Evolutionary conservation across 1,140 invertebrate species (phyloP), one percentile per base, ranked within the genome.

Genomic region (Papilio polytes): DNA sequence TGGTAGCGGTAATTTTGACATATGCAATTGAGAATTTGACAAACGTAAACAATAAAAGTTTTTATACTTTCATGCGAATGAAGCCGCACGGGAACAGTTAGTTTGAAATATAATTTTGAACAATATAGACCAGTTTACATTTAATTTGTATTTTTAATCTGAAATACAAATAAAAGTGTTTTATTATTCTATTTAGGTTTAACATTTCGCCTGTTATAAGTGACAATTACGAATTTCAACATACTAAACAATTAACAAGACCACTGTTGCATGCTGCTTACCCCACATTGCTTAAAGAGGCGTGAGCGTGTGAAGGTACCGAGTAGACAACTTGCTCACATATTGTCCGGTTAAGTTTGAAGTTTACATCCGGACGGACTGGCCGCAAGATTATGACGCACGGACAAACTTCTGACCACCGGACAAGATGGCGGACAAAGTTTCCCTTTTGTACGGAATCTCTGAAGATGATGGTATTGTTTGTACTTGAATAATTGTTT

Each of bases 321-420:
- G 48, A 46, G n/a, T n/a, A 12, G 41, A n/a, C n/a, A 78, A 66
- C 59, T 66, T 66, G 76, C 77, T 41, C 77, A 78, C 77, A 80
- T 82, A 82, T 82, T 74, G 66, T 76, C 83, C 81, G 73, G 70
- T 78, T 78, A 85, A 85, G 74, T 85, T 80, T 74, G 73, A 80
- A 85, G 80, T 83, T 85, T 70, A 81, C 63, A 81, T 78, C 83
- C 74, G 83, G 83, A 82, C 81, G 66, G 74, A 77, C 80, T 74
- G 74, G 56, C 80, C 80, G 82, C 59, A 56, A 85, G 84, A 85
- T 85, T 85, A 85, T 83, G 78, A 85, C 82, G 81, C 84, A 66
- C 79, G 78, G 80, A 83, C 80, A 74, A 83, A 83, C 79, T 83
- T 80, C 48, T 66, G 59, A 46, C 56, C 77, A 41, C 56, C 36